Evolutionary conservation across 2,797 vertebrate species (phyloP), one percentile per base, ranked within the genome.

Genomic region (Galaxias olidus): DNA sequence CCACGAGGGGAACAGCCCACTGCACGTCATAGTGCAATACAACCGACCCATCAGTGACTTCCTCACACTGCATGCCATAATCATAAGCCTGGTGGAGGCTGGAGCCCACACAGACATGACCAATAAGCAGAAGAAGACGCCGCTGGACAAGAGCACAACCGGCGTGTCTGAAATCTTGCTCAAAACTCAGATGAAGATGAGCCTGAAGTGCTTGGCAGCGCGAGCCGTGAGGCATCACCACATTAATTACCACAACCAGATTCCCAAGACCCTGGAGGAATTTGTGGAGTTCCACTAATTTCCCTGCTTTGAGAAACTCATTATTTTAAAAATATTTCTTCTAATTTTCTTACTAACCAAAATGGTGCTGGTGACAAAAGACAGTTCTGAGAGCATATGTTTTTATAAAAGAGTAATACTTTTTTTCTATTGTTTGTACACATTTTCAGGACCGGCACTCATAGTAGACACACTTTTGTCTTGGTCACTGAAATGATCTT

Each of bases 151-250:
- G 78, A 98, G 96, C 69, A 98, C 96, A 1, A 98, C 98, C 0
- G 98, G 98, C 4, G 98, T 99, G 47, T 98, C 98, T 0, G 98
- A 99, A 85, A 98, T 99, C 74, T 94, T 99, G 49, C 93, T 99
- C 53, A 98, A 98, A 90, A 97, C 97, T 18, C 97, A 99, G 84
- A 99, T 98, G 95, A 98, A 97, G 90, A 96, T 99, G 91, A 98
- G 96, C 84, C 92, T 99, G 63, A 98, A 99, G 94, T 99, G 97
- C 93, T 93, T 99, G 92, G 96, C 96, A 17, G 97, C 98, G 54
- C 94, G 97, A 7, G 97, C 96, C 15, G 95, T 99, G 52, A 91
- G 94, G 49, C 91, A 91, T 48, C 94, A 98, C 83, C 95, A 92
- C 71, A 97, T 99, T 88, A 91, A 88, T 66, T 98, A 98, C 87